Evolutionary conservation across 2,888 invertebrate species (phyloP).

Genomic region (Argyresthia goedartella): DNA sequence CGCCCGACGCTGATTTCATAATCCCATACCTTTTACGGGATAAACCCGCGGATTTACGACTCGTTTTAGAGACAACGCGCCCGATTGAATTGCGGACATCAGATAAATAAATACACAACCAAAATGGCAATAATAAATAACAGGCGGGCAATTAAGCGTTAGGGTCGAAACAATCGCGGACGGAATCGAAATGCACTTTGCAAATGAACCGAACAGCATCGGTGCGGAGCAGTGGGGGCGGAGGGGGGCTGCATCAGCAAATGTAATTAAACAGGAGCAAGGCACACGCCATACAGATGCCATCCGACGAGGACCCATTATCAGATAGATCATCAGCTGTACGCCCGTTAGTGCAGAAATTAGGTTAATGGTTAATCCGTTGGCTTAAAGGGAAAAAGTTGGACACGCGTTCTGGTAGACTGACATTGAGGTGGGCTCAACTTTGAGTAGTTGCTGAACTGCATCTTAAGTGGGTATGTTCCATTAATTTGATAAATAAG

Average conservation of each 20-base stretch:
- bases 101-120: conserved; percentile 44
- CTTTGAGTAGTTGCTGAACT: not conserved
- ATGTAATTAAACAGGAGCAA: conserved; percentile 56
- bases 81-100: conserved; percentile 26
- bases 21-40: not conserved
- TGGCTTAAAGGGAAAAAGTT: not conserved
- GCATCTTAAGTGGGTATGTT: no score
- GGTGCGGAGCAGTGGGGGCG: conserved; percentile 14
- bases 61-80: conserved; percentile 21
- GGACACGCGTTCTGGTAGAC: not conserved
- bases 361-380: not conserved
- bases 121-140: conserved; percentile 61
- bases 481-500: no score
- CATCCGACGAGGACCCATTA: conserved; percentile 20
- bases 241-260: conserved; percentile 25
- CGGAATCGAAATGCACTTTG: conserved; percentile 69
- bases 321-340: conserved; percentile 10
- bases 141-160: conserved; percentile 53
- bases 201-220: conserved; percentile 55
- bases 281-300: conserved; percentile 40
- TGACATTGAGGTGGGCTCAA: not conserved
- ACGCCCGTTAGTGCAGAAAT: not conserved
- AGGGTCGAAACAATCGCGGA: conserved; percentile 52
- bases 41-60: not conserved
- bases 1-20: not conserved